phyloP scores from a whole-genome alignment of 2,797 vertebrate genomes.

The Anguilla anguilla region DNA sequence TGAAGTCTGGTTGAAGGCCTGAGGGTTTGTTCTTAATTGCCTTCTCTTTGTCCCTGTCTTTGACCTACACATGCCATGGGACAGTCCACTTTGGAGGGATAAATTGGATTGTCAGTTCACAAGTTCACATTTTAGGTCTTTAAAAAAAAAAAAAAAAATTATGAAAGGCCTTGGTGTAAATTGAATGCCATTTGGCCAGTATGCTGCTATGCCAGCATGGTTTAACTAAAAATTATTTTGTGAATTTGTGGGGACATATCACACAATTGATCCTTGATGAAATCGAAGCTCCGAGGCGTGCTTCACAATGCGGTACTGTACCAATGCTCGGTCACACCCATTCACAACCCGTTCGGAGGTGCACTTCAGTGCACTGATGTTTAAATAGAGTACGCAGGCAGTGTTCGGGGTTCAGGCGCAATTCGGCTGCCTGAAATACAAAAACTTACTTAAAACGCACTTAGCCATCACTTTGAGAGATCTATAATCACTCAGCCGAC shows the following conservation, averaged over 20 bases:
- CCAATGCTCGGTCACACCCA: constrained; percentile 66
- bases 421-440: neutral
- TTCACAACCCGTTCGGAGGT: constrained; percentile 53
- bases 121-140: constrained; percentile 37
- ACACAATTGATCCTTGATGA: constrained; percentile 81
- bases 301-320: constrained; percentile 62
- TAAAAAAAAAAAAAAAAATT: constrained; percentile 36
- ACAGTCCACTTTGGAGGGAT: neutral
- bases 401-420: too few relatives aligned
- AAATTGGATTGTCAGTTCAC: constrained; percentile 58
- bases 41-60: neutral
- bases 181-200: constrained; percentile 68
- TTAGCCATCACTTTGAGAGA: neutral
- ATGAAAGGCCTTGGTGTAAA: constrained; percentile 63
- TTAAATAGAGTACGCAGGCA: constrained; percentile 56
- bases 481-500: neutral
- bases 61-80: neutral
- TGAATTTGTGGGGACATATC: constrained; percentile 72
- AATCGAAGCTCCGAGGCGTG: constrained; percentile 71
- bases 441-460: neutral
- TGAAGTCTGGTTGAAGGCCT: neutral
- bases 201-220: constrained; percentile 69
- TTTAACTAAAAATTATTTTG: constrained; percentile 80
- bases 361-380: constrained; percentile 52
- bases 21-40: neutral